Evolutionary conservation across 2,888 invertebrate species (phyloP).

Genomic region (Epicampocera succincta): DNA sequence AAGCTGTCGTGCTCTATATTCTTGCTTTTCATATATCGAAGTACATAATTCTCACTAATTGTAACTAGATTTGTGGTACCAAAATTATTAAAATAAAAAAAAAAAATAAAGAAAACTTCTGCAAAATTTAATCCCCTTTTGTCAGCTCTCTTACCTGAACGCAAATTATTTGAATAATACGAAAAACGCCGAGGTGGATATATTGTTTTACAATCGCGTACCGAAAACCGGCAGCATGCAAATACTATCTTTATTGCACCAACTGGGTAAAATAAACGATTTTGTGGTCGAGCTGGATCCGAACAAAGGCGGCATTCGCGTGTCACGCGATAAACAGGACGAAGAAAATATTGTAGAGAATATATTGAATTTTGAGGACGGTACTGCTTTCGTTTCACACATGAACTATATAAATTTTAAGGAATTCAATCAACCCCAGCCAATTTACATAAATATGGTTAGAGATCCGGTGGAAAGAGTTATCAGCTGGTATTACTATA

Average conservation of each 20-base stretch:
- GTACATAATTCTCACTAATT: neutral
- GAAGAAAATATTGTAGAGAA: constrained; percentile 76
- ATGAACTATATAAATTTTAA: constrained; percentile 79
- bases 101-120: neutral
- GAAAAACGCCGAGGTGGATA: constrained; percentile 86
- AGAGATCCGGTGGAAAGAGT: constrained; percentile 94
- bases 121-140: constrained; percentile 16
- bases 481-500: constrained; percentile 95
- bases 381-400: constrained; percentile 76
- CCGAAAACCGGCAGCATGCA: constrained; percentile 79
- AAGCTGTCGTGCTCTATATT: no score
- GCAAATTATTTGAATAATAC: constrained; percentile 90
- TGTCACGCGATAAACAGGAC: constrained; percentile 71
- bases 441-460: constrained; percentile 94
- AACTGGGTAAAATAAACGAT: constrained; percentile 75
- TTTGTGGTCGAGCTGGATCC: constrained; percentile 77
- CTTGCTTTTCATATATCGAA: no score
- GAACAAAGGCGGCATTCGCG: constrained; percentile 75
- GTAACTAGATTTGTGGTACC: no score
- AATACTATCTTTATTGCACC: constrained; percentile 76
- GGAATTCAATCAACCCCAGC: constrained; percentile 87
- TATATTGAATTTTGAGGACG: constrained; percentile 75
- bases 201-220: constrained; percentile 84
- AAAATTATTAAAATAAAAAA: no score
- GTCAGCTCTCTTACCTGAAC: constrained; percentile 84